Base-by-base conservation (phyloP, 1,140 invertebrate species). In the Triops longicaudatus region DNA sequence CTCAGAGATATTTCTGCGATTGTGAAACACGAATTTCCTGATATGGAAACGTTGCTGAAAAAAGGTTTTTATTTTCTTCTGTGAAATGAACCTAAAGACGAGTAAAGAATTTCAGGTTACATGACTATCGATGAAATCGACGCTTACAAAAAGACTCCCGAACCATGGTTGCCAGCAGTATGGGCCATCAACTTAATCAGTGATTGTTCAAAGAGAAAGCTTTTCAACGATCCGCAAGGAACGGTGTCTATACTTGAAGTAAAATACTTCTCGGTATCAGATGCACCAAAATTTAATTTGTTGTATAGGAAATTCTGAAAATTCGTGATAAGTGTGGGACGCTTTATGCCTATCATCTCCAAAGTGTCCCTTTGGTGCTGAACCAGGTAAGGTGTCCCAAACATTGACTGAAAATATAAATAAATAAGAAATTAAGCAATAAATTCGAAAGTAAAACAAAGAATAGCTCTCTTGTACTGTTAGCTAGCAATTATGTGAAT, bases 361-460 rank as follows among this genome's bases (percentile, higher is more conserved):
- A 98, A 80, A 97, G 93, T 83, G 95, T 98, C 78, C 97, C 97
- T 72, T 88, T 98, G 37, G 96, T 98, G 77, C 98, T 98, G 84
- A 98, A 96, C 75, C 96, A 99, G 92, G 96, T 96, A 83, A 63
- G 10, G 17, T 5, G 50, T n/a, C n/a, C n/a, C n/a, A n/a, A n/a
- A n/a, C n/a, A n/a, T n/a, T n/a, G n/a, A n/a, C n/a, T n/a, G n/a
- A n/a, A n/a, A n/a, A n/a, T n/a, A n/a, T n/a, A n/a, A n/a, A n/a
- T n/a, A n/a, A n/a, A n/a, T n/a, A n/a, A n/a, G n/a, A n/a, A n/a
- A n/a, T n/a, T n/a, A n/a, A n/a, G n/a, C n/a, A n/a, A n/a, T n/a
- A n/a, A n/a, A n/a, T n/a, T n/a, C n/a, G n/a, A n/a, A n/a, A n/a
- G n/a, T n/a, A n/a, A n/a, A n/a, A n/a, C n/a, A n/a, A n/a, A n/a